These are phyloP conservation scores for Lates calcarifer DNA, from an alignment of 2,113 vertebrate genomes.

Conservation along the genomic window DNA sequence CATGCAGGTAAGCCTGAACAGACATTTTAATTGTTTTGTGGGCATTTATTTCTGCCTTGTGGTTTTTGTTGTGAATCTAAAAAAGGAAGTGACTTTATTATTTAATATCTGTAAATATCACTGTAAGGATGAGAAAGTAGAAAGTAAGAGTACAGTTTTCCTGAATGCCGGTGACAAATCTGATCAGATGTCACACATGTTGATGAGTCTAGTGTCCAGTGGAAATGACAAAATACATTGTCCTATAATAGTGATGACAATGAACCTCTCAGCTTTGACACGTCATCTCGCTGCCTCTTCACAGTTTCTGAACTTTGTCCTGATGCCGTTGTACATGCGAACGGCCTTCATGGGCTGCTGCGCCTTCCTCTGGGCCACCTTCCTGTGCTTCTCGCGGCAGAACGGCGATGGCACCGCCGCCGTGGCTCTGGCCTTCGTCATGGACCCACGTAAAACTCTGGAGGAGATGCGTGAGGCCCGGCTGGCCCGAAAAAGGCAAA, in stretches of 20 bases:
- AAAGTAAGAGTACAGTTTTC: no score
- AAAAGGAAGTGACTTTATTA: neutral
- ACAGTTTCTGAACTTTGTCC: constrained; percentile 92
- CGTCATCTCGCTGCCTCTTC: neutral
- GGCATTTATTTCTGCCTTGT: neutral
- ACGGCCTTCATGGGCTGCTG: constrained; percentile 92
- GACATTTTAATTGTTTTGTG: neutral
- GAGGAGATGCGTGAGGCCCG: constrained; percentile 69
- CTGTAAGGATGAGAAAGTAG: no score
- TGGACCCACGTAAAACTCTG: constrained; percentile 77
- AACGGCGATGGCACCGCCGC: constrained; percentile 87
- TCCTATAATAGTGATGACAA: no score
- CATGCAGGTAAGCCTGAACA: constrained; percentile 88
- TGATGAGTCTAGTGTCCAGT: neutral
- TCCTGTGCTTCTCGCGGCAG: constrained; percentile 92
- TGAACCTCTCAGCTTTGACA: neutral
- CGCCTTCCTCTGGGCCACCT: constrained; percentile 93
- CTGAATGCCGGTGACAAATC: neutral
- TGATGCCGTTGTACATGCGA: constrained; percentile 89
- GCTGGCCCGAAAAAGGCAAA: constrained; percentile 52
- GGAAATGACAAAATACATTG: no score
- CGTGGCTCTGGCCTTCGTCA: constrained; percentile 81
- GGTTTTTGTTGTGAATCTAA: neutral
- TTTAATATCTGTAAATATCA: no score
- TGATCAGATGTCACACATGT: neutral